Evolutionary conservation across 2,888 invertebrate genomes (phyloP).

Genomic region (Trichopoda pennipes): DNA sequence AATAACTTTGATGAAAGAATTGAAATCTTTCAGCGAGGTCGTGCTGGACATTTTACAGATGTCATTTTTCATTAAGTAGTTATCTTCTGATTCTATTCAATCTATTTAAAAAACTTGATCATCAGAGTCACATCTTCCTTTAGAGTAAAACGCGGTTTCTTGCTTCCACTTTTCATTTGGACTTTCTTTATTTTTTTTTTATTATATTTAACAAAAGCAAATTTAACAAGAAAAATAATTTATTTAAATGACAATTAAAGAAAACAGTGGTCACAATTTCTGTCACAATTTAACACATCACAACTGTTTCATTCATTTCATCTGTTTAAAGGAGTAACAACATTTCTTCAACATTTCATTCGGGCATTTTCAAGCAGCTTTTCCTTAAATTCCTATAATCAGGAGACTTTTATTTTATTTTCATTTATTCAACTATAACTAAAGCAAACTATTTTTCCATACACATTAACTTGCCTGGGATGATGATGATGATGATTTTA

Average conservation of each 20-base stretch:
- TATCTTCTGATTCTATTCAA: too few relatives aligned
- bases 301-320: conserved; percentile 59
- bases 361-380: conserved; percentile 7
- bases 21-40: too few relatives aligned
- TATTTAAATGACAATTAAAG: conserved; percentile 34
- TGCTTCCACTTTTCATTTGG: too few relatives aligned
- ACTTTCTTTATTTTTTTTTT: not conserved
- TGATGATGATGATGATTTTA: too few relatives aligned
- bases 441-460: not conserved
- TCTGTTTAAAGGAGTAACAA: conserved; percentile 34
- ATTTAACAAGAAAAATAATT: not conserved
- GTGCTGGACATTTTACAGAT: too few relatives aligned
- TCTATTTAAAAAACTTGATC: too few relatives aligned
- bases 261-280: not conserved
- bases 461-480: not conserved
- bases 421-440: conserved; percentile 1
- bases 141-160: too few relatives aligned
- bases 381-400: conserved; percentile 15
- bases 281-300: conserved; percentile 49
- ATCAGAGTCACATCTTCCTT: too few relatives aligned
- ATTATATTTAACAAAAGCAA: not conserved
- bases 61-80: too few relatives aligned
- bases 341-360: conserved; percentile 43
- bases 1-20: too few relatives aligned
- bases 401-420: not conserved